Evolutionary conservation across 2,797 vertebrate genomes (phyloP).

Genomic region (Brachyrhaphis roseni): DNA sequence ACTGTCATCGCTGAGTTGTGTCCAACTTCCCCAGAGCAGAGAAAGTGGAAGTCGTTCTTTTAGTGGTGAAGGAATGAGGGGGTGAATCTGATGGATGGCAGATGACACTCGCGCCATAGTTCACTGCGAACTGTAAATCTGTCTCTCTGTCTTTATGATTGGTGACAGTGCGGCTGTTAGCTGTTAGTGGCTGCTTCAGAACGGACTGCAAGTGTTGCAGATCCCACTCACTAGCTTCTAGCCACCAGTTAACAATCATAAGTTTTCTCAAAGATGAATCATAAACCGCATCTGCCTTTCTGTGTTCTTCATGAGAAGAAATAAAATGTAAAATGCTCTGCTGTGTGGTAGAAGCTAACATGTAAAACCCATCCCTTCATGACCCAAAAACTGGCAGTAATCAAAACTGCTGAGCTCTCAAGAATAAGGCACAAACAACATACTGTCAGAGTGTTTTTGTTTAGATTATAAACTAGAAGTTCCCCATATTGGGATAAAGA

Average conservation of each 20-base stretch:
- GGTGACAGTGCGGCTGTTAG: constrained; percentile 44
- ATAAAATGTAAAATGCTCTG: constrained; percentile 28
- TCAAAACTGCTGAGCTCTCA: constrained; percentile 18
- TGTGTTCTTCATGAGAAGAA: constrained; percentile 4
- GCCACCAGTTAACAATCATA: constrained; percentile 45
- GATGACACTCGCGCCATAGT: constrained; percentile 52
- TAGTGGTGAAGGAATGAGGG: constrained; percentile 14
- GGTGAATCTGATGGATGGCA: constrained; percentile 45
- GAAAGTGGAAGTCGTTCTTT: not conserved
- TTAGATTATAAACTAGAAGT: constrained; percentile 28
- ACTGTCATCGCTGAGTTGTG: constrained; percentile 5
- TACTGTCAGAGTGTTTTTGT: constrained; percentile 27
- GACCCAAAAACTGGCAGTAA: constrained; percentile 28
- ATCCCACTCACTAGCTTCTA: not conserved
- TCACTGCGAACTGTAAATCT: constrained; percentile 56
- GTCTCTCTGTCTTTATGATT: constrained; percentile 57
- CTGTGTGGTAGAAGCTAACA: constrained; percentile 30
- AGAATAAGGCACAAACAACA: constrained; percentile 34
- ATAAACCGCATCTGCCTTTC: constrained; percentile 17
- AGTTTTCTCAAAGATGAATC: constrained; percentile 21
- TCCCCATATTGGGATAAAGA: constrained; percentile 27
- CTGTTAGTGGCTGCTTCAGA: constrained; percentile 32
- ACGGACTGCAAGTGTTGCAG: constrained; percentile 20
- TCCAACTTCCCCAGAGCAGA: constrained; percentile 4
- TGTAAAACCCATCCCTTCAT: constrained; percentile 24